Evolutionary conservation across 92 coral and sea anemone genomes (phyloP).

Genomic region (Heliopora coerulea): DNA sequence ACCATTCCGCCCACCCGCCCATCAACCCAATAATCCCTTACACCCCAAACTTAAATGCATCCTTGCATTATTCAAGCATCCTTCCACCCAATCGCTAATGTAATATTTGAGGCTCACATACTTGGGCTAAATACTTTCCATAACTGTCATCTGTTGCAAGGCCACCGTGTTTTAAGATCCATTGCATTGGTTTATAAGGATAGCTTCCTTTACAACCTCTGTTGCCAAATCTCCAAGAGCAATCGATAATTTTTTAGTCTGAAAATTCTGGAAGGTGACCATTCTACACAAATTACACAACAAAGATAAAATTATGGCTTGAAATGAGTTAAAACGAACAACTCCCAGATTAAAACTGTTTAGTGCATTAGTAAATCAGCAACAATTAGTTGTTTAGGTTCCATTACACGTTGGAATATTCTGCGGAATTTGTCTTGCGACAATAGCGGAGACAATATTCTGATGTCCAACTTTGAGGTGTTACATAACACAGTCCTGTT

Average conservation of each 20-base stretch:
- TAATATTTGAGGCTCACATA: no score
- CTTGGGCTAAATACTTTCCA: conserved; percentile 95
- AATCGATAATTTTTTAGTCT: conserved; percentile 95
- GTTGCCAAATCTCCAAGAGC: conserved; percentile 99
- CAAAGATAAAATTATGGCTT: no score
- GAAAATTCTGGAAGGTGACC: conserved; percentile 79
- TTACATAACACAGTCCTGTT: no score
- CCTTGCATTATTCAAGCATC: neutral
- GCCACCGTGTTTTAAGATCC: conserved; percentile 98
- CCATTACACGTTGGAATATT: no score
- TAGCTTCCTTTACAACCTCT: conserved; percentile 99
- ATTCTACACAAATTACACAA: conserved; percentile 71
- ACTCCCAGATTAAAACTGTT: no score
- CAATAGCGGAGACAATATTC: no score
- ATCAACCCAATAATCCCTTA: neutral
- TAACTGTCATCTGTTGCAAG: conserved; percentile 88
- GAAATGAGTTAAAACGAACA: no score
- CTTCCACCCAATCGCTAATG: neutral
- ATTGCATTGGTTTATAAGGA: conserved; percentile 94
- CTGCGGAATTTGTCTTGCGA: no score
- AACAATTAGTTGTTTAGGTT: no score
- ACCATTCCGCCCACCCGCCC: neutral
- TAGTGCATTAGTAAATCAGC: no score
- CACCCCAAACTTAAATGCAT: no score
- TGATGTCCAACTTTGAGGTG: no score